Percentiles rank a stretch among this genome's conserved stretches.
These are phyloP conservation scores for Microctenopoma steveboyesi DNA, from an alignment of 2,797 vertebrate genomes.

Conservation along the genomic window DNA sequence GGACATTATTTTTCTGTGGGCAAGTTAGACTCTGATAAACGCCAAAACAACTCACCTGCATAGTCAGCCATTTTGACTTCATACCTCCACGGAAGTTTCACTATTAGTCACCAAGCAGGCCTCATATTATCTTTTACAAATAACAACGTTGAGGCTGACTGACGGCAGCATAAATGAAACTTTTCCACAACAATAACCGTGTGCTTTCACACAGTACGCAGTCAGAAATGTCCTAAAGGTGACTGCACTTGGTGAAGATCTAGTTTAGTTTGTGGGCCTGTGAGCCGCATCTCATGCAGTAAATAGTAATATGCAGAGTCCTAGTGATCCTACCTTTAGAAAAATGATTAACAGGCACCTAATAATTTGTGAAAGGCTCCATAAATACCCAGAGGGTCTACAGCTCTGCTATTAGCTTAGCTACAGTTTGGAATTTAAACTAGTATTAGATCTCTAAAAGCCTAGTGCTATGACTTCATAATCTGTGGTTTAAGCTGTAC, in stretches of 20 bases:
- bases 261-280: background rate
- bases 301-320: background rate
- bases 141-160: background rate
- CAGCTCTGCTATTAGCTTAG: background rate
- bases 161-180: background rate
- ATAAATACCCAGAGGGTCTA: background rate
- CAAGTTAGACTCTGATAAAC: slow-evolving; percentile 28
- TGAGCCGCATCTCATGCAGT: background rate
- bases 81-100: slow-evolving; percentile 24
- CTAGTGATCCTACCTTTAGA: background rate
- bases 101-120: slow-evolving; percentile 23
- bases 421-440: slow-evolving; percentile 6
- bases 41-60: slow-evolving; percentile 27
- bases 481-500: background rate
- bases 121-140: slow-evolving; percentile 15
- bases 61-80: slow-evolving; percentile 34
- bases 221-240: background rate
- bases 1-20: slow-evolving; percentile 11
- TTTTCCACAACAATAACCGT: too few relatives aligned
- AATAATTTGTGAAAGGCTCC: background rate
- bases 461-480: background rate
- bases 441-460: background rate
- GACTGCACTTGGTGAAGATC: background rate
- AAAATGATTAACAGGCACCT: background rate
- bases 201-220: too few relatives aligned